Percentiles rank a stretch among this genome's conserved stretches.
phyloP scores from a whole-genome alignment of 2,113 vertebrate genomes.

The Cairina moschata region DNA sequence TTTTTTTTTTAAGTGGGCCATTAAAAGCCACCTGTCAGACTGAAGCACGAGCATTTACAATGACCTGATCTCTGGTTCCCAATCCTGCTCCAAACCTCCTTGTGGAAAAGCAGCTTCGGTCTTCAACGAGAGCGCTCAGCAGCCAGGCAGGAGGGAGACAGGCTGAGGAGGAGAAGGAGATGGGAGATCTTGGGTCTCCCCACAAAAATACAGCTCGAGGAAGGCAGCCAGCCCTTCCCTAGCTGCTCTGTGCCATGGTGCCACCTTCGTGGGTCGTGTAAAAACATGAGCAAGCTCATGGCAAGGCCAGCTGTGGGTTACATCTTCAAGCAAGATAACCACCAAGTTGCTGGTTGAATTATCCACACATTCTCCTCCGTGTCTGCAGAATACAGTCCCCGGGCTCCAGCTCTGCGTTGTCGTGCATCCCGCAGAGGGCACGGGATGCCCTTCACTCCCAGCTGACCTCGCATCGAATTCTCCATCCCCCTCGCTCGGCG shows the following conservation, averaged over 20 bases:
- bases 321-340: fast-evolving
- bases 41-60: background rate
- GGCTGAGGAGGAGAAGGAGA: background rate
- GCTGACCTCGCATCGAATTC: background rate
- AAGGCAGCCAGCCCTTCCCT: background rate
- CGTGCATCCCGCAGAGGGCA: background rate
- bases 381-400: background rate
- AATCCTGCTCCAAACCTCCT: background rate
- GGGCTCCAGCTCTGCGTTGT: fast-evolving
- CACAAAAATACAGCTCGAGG: background rate
- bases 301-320: background rate
- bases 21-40: background rate
- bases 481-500: background rate
- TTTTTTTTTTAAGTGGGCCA: background rate
- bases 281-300: fast-evolving
- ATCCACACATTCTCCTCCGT: fast-evolving
- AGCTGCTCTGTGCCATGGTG: fast-evolving
- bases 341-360: background rate
- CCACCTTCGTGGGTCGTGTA: fast-evolving
- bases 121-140: background rate
- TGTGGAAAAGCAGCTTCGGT: background rate
- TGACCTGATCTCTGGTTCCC: background rate
- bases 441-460: background rate
- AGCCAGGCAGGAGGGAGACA: fast-evolving
- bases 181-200: background rate